Percentiles rank a stretch among this genome's conserved stretches.
phyloP scores from a whole-genome alignment of 2,797 vertebrate genomes.

The Halcyon leucocephala region DNA sequence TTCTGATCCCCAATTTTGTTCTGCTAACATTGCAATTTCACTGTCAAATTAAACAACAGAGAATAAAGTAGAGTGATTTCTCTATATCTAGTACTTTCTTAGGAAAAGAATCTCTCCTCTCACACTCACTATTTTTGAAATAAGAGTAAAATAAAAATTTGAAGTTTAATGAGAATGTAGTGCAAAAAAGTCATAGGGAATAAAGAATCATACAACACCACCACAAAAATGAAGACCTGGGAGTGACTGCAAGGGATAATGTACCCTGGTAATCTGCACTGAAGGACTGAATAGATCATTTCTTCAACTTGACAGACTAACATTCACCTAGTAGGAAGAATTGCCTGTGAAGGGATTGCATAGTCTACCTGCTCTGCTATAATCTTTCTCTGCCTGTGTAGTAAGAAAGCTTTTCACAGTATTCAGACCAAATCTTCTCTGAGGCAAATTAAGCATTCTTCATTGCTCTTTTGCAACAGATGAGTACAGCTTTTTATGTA shows the following conservation, averaged over 20 bases:
- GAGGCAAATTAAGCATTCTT: not conserved
- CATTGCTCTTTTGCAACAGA: not conserved
- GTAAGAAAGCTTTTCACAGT: not conserved
- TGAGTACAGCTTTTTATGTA: not conserved
- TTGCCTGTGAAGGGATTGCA: not conserved
- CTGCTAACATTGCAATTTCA: constrained; percentile 3
- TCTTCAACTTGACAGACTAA: not conserved
- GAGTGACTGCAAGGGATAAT: not conserved
- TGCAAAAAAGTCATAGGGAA: not conserved
- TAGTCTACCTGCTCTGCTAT: not conserved
- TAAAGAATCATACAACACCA: not conserved
- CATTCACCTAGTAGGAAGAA: not conserved
- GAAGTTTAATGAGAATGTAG: not conserved
- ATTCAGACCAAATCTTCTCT: not conserved
- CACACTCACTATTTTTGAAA: not conserved
- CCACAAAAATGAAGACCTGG: not conserved
- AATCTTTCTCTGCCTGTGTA: not conserved
- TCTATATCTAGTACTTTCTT: not conserved
- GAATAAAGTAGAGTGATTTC: not conserved
- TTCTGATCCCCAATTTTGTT: not conserved
- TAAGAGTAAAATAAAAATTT: not conserved
- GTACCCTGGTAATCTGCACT: not conserved
- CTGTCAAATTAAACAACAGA: not conserved
- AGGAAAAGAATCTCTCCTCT: not conserved
- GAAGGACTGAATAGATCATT: not conserved